Base-by-base conservation (phyloP, 1,140 invertebrate species). In the Mercenaria mercenaria region DNA sequence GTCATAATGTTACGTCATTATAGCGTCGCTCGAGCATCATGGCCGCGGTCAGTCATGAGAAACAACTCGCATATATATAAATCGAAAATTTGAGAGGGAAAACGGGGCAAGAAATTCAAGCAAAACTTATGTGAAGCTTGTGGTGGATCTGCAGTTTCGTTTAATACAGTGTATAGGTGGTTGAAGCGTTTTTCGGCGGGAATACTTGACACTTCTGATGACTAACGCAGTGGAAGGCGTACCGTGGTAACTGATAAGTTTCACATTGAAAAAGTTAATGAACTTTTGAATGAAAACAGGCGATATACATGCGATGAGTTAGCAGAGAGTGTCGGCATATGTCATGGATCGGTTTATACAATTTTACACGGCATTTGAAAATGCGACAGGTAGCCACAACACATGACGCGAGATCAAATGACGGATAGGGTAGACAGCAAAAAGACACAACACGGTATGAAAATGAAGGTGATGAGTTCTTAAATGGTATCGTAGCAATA, bases 21-120 rank as follows among this genome's bases (percentile, higher is more conserved):
- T n/a, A 23, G 26, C 59, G 26, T n/a, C 26, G 59, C 59, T 61
- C 59, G 20, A 61, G 59, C 59, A 61, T 61, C 59, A 61, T 61
- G 59, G 59, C 59, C 59, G n/a, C n/a, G 43, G 59, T 61, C 59
- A 61, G 59, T 61, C 59, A n/a, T n/a, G n/a, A n/a, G n/a, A n/a
- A n/a, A n/a, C n/a, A n/a, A n/a, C n/a, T n/a, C n/a, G n/a, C n/a
- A n/a, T n/a, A n/a, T n/a, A n/a, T n/a, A 61, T n/a, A 61, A 6
- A 61, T 61, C 26, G 59, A 61, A 29, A 11, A n/a, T 61, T 61
- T 61, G 59, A 61, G 59, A 61, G 23, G 59, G 59, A 61, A 61
- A 61, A 61, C 59, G 26, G 59, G 59, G 23, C 8, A 47, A 23
- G 52, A 11, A 56, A 56, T 56, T 11, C 23, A 56, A 11, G 23